Conservation (phyloP, 1,140 invertebrate genomes). For the Anoplophora glabripennis region DNA sequence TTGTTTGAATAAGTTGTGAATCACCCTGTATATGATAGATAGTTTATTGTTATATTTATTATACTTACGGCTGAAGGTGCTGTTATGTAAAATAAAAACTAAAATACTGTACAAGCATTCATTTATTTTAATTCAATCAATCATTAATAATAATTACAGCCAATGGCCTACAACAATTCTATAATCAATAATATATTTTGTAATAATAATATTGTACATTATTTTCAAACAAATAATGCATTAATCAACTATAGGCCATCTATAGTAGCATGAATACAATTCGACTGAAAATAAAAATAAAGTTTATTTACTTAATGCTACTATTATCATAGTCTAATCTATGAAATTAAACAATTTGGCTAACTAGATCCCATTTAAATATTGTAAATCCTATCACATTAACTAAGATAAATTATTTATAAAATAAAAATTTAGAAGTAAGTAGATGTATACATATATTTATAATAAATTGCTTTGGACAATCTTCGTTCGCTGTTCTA, state of each 20-base stretch:
- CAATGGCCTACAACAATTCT: constrained; percentile 44
- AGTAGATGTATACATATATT: too few relatives aligned
- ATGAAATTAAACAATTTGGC: neutral
- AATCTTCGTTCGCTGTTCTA: constrained; percentile 28
- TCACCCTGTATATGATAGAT: too few relatives aligned
- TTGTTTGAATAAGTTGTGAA: too few relatives aligned
- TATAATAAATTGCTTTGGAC: constrained; percentile 31
- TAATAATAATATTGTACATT: constrained; percentile 32
- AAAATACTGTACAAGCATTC: constrained; percentile 38
- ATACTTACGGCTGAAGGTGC: too few relatives aligned
- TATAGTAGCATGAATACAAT: constrained; percentile 18
- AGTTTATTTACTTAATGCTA: neutral
- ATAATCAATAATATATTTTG: constrained; percentile 33
- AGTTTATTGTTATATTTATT: too few relatives aligned
- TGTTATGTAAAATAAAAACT: constrained; percentile 11
- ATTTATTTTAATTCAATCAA: constrained; percentile 43
- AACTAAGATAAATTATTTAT: constrained; percentile 12
- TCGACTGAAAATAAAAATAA: constrained; percentile 3
- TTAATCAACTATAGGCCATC: constrained; percentile 24
- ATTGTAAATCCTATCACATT: neutral
- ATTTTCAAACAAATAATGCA: constrained; percentile 28
- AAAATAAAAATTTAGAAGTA: constrained; percentile 30
- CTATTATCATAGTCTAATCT: neutral
- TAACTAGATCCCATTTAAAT: neutral
- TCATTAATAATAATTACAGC: constrained; percentile 44